Conservation (phyloP, 2,113 vertebrate genomes). For the Syngnathus scovelli region DNA sequence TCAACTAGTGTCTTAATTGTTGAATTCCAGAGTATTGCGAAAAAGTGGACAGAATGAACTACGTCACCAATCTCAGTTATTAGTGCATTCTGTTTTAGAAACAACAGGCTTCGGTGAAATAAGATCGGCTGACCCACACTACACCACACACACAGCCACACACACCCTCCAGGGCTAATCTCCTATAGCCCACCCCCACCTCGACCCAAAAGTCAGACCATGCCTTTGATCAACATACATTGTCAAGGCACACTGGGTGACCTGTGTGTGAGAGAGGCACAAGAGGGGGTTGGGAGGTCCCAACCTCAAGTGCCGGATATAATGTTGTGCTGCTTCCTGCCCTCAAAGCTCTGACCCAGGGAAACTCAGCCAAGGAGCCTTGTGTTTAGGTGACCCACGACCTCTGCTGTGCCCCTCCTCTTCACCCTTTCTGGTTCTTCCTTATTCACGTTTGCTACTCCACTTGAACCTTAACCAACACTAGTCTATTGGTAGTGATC, state of each 20-base stretch:
- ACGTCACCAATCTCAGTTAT: background rate
- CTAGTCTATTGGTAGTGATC: conserved; percentile 54
- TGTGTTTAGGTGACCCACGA: conserved; percentile 64
- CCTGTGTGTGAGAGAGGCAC: conserved; percentile 39
- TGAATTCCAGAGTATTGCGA: background rate
- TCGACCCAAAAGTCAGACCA: conserved; percentile 24
- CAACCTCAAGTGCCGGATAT: conserved; percentile 61
- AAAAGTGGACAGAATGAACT: background rate
- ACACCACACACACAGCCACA: conserved; percentile 36
- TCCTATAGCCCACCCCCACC: conserved; percentile 20
- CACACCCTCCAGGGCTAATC: conserved; percentile 44
- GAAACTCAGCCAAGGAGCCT: conserved; percentile 46
- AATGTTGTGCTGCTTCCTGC: conserved; percentile 60
- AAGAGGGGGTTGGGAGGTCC: conserved; percentile 34
- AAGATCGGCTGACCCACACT: conserved; percentile 41
- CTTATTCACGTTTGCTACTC: conserved; percentile 22
- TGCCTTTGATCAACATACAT: conserved; percentile 61
- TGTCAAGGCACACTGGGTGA: conserved; percentile 60
- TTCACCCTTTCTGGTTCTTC: conserved; percentile 28
- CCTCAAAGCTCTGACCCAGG: conserved; percentile 59
- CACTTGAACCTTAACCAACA: conserved; percentile 64
- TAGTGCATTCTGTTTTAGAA: background rate
- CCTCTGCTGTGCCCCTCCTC: conserved; percentile 44
- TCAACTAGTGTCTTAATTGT: background rate
- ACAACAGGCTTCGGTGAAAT: conserved; percentile 28